Percentiles rank a stretch among this genome's conserved stretches.
These are phyloP conservation scores for Hedychridium roseum DNA, from an alignment of 2,888 invertebrate species.

Conservation along the genomic window DNA sequence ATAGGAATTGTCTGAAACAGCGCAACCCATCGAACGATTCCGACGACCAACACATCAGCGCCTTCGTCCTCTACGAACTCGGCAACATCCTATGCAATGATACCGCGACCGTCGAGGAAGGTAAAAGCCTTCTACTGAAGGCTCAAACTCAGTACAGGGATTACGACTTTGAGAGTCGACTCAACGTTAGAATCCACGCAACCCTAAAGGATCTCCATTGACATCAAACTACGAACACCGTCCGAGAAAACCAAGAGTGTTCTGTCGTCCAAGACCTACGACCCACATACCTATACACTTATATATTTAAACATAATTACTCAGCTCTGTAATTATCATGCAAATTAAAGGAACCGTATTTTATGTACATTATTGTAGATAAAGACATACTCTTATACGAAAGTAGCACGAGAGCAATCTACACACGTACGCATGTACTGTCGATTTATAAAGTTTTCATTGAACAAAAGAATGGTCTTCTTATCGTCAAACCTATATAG, in stretches of 20 bases:
- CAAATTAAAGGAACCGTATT: not conserved
- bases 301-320: conserved; percentile 2
- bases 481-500: too few relatives aligned
- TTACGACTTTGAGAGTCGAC: conserved; percentile 74
- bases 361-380: too few relatives aligned
- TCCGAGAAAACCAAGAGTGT: conserved; percentile 13
- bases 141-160: conserved; percentile 69
- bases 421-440: not conserved
- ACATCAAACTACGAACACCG: too few relatives aligned
- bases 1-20: conserved; percentile 48
- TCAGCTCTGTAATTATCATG: too few relatives aligned
- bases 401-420: not conserved
- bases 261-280: conserved; percentile 3
- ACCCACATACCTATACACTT: conserved; percentile 8
- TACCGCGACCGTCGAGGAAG: conserved; percentile 64
- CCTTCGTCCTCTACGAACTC: conserved; percentile 73
- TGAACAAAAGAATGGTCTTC: too few relatives aligned
- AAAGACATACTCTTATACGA: too few relatives aligned
- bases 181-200: conserved; percentile 71
- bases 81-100: conserved; percentile 59
- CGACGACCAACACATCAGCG: conserved; percentile 67
- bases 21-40: conserved; percentile 42
- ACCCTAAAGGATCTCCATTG: conserved; percentile 60
- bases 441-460: conserved; percentile 9
- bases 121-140: conserved; percentile 64